phyloP scores from a whole-genome alignment of 2,113 vertebrate species.

The Eulemur rufifrons region DNA sequence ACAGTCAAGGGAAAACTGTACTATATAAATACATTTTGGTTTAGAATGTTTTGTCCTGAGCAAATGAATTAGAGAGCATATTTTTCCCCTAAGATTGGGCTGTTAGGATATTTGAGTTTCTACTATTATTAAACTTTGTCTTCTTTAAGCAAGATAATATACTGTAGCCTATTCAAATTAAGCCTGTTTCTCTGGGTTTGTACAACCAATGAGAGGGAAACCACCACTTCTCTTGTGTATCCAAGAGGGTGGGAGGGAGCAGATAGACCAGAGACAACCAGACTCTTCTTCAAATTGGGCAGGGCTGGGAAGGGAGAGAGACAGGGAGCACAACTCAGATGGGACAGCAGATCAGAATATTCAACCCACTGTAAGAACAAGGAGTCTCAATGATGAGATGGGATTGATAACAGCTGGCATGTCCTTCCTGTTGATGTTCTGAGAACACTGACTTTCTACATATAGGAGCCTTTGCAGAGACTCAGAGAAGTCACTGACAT shows the following conservation, averaged over 20 bases:
- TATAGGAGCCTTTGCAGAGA: background rate
- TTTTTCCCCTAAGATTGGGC: background rate
- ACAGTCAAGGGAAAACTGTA: background rate
- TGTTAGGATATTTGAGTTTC: background rate
- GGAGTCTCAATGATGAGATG: background rate
- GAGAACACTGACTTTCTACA: background rate
- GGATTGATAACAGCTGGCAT: background rate
- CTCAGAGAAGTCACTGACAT: background rate
- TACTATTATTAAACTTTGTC: background rate
- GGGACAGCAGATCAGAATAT: background rate
- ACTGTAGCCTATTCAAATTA: background rate
- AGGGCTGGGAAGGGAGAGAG: too few species aligned
- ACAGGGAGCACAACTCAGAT: background rate
- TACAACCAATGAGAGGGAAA: background rate
- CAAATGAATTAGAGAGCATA: background rate
- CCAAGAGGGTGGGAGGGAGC: background rate
- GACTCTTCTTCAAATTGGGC: background rate
- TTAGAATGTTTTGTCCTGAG: constrained; percentile 4
- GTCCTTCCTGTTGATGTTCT: background rate
- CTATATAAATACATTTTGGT: background rate
- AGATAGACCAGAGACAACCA: background rate
- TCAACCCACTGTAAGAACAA: background rate
- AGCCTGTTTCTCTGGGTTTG: background rate
- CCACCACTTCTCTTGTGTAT: background rate
- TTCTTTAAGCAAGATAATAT: background rate